Evolutionary conservation across 2,888 invertebrate genomes (phyloP).

Genomic region (Minunthozetes semirufus): DNA sequence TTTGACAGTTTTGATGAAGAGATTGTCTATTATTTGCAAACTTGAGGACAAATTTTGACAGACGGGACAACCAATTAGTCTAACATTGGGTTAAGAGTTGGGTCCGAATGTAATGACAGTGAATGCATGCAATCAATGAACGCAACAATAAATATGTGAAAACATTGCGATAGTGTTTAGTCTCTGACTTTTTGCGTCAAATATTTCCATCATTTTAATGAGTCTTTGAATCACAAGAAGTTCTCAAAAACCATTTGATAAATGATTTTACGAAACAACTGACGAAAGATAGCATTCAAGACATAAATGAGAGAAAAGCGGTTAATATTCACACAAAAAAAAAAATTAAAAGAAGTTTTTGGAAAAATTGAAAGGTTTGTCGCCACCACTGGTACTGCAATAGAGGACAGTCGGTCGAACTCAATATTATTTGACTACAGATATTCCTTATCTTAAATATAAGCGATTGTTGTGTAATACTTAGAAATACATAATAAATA

Average conservation of each 20-base stretch:
- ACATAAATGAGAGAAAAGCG: background rate
- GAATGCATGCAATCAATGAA: conserved; percentile 4
- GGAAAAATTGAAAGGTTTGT: background rate
- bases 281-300: background rate
- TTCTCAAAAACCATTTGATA: too few species aligned
- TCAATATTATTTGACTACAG: background rate
- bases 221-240: background rate
- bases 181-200: background rate
- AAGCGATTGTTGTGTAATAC: background rate
- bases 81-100: background rate
- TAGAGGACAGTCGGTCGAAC: conserved; percentile 2
- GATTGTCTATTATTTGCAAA: background rate
- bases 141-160: background rate
- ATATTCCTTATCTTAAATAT: background rate
- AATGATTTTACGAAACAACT: background rate
- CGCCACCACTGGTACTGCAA: conserved; percentile 3
- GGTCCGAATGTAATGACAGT: background rate
- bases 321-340: background rate
- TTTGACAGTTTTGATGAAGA: background rate
- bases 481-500: background rate
- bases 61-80: background rate
- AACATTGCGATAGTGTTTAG: background rate
- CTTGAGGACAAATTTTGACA: background rate
- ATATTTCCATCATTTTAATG: conserved; percentile 3
- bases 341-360: background rate